Base-by-base conservation (phyloP, 2,113 vertebrate species). In the Connochaetes taurinus region DNA sequence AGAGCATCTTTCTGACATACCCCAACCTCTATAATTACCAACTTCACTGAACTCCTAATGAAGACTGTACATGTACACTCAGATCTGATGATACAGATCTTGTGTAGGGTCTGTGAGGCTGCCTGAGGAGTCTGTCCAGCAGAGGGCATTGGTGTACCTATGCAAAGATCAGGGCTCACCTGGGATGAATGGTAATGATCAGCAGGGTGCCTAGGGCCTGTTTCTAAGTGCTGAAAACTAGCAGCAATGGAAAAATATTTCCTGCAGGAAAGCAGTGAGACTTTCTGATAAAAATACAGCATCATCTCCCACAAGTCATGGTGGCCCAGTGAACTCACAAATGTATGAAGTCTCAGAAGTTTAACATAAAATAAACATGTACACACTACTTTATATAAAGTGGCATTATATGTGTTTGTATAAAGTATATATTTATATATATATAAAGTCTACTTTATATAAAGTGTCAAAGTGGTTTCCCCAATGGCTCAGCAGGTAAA, bases 91-190 rank as follows among this genome's bases (percentile, higher is more conserved):
- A 43, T 4, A 3, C 2, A 14, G 47, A 81, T 33, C 19, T 43
- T 31, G 27, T 21, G 67, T 45, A 76, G 36, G 43, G 47, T 76
- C 47, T 36, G 40, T 36, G 84, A 87, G 71, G 53, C 36, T 23
- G 3, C 14, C 45, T 74, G 76, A 8, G 1, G 3, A 40, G 15
- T 85, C 13, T 67, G 6, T 62, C 94, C 97, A 97, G 95, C 88
- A 98, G 97, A 96, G 97, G 97, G 97, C 83, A 43, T 1, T 31
- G 50, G 47, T 27, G 64, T 43, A 92, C 92, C 87, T 92, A 29
- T 2, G 45, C 92, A 87, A 82, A 90, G 43, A 87, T 4, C 40
- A 21, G 17, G 57, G 47, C 33, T 87, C 52, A 71, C 40, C 21
- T 29, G 11, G 31, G 10, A 11, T 25, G 33, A 5, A 13, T 2